Conservation (phyloP, 2,113 vertebrate species). For the Pseudopodoces humilis region DNA sequence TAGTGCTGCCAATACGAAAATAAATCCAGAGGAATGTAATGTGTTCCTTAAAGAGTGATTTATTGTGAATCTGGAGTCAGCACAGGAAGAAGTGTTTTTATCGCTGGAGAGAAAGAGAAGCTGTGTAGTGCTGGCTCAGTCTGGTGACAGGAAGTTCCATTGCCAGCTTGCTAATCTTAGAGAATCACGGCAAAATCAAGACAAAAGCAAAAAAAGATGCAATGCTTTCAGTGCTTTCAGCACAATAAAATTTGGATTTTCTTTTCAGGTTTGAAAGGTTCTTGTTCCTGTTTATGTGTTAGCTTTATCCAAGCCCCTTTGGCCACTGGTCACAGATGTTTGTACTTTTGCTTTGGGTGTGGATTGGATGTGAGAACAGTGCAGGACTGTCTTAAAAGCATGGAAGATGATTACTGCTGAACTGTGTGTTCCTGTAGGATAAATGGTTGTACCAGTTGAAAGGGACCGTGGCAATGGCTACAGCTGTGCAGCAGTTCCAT, state of each 20-base stretch:
- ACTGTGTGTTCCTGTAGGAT: background rate
- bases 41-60: background rate
- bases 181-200: background rate
- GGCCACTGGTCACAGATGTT: background rate
- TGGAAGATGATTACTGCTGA: background rate
- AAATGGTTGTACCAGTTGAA: background rate
- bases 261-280: background rate
- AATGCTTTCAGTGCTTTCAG: background rate
- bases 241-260: background rate
- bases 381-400: background rate
- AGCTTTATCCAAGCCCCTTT: background rate
- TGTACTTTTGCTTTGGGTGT: background rate
- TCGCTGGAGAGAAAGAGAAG: background rate
- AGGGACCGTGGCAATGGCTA: background rate
- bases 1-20: background rate
- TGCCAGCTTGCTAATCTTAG: background rate
- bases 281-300: background rate
- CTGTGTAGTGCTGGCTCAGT: background rate
- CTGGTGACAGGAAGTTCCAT: background rate
- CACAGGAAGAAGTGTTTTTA: background rate
- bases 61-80: background rate
- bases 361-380: background rate
- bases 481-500: background rate
- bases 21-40: background rate
- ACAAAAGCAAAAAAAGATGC: background rate